Evolutionary conservation across 2,888 invertebrate species (phyloP).

Genomic region (Leptopterna dolabrata): DNA sequence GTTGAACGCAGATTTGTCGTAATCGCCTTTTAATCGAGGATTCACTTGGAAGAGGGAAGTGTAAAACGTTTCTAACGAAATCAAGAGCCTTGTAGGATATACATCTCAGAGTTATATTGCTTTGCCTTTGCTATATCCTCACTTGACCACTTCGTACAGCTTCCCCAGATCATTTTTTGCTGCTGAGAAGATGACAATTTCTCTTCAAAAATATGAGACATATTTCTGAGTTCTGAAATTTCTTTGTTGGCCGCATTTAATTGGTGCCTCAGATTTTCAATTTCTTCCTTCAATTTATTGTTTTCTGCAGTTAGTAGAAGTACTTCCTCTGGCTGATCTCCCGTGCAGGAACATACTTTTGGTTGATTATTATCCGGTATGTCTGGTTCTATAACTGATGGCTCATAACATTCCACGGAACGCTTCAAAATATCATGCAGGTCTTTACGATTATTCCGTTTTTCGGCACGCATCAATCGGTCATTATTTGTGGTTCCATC

Average conservation of each 20-base stretch:
- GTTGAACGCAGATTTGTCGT: background rate
- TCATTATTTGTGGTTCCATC: constrained; percentile 17
- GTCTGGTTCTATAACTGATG: too few species aligned
- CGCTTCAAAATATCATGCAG: background rate
- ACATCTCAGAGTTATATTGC: background rate
- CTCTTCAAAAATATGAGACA: too few species aligned
- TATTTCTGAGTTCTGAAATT: background rate
- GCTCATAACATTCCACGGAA: background rate
- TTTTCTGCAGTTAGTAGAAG: background rate
- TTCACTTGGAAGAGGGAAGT: constrained; percentile 39
- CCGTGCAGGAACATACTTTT: too few species aligned
- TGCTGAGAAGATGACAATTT: constrained; percentile 4
- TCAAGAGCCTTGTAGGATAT: constrained; percentile 43
- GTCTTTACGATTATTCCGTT: constrained; percentile 4
- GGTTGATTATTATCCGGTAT: too few species aligned
- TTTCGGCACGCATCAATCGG: background rate
- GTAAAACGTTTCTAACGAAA: constrained; percentile 20
- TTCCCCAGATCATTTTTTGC: background rate
- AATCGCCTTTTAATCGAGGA: constrained; percentile 31
- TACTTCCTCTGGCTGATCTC: background rate
- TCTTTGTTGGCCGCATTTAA: background rate
- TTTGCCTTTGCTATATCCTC: constrained; percentile 32
- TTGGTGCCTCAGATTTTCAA: background rate
- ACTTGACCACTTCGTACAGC: constrained; percentile 26
- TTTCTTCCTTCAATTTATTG: background rate